Percentiles rank a stretch among this genome's conserved stretches.
Conservation (phyloP, 2,113 vertebrate genomes). For the Nematolebias whitei region DNA sequence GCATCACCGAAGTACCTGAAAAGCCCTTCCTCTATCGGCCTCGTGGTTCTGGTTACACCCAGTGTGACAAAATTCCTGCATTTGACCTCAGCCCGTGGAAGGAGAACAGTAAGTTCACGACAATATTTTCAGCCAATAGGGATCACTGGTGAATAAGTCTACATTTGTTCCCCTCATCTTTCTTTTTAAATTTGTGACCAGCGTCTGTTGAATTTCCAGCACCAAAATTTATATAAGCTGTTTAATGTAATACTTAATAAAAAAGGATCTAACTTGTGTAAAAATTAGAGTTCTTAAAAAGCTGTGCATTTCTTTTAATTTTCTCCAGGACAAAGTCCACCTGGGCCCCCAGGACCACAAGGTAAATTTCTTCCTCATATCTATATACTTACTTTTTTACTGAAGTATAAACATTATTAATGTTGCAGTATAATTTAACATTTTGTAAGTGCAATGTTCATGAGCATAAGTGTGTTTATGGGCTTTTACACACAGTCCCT, state of each 20-base stretch:
- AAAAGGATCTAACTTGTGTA: background rate
- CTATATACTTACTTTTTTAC: no score
- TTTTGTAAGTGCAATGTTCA: background rate
- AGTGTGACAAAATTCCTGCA: constrained; percentile 49
- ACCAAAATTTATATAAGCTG: background rate
- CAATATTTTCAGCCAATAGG: background rate
- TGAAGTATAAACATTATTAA: no score
- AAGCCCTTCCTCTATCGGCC: constrained; percentile 63
- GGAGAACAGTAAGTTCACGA: constrained; percentile 53
- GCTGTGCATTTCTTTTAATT: background rate
- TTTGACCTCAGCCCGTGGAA: constrained; percentile 77
- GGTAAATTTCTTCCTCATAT: constrained; percentile 32
- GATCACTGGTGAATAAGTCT: background rate
- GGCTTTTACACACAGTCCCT: constrained; percentile 15
- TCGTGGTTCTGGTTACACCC: constrained; percentile 44
- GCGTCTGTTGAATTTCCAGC: background rate
- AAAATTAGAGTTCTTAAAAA: no score
- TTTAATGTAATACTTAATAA: background rate
- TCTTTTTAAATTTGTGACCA: background rate
- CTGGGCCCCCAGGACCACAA: accelerated
- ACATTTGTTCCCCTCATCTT: background rate
- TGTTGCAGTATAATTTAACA: no score
- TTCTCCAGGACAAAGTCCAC: background rate
- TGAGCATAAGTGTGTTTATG: background rate
- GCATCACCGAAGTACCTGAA: constrained; percentile 68